Conservation (phyloP, 2,113 vertebrate species). For the Nettapus auritus region DNA sequence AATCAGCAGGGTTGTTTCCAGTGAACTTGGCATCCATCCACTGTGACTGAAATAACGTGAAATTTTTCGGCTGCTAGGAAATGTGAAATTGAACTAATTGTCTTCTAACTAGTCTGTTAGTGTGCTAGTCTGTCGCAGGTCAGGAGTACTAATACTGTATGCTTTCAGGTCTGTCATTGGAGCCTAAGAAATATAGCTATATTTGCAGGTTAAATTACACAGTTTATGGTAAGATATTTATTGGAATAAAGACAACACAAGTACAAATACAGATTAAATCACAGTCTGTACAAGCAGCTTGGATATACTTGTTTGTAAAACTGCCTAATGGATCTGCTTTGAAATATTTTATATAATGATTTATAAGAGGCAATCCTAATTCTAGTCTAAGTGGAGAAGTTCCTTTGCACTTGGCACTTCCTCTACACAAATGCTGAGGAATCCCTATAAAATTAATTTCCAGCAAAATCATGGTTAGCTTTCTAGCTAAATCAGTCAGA, state of each 20-base stretch:
- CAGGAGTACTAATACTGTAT: background rate
- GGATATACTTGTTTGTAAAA: background rate
- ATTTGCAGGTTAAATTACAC: background rate
- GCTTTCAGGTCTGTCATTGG: background rate
- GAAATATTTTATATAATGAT: background rate
- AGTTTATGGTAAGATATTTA: background rate
- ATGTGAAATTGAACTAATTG: conserved; percentile 92
- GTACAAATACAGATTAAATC: background rate
- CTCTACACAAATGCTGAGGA: background rate
- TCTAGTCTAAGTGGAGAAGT: background rate
- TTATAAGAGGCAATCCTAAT: background rate
- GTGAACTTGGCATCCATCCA: conserved; percentile 88
- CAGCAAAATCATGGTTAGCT: background rate
- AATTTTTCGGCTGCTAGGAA: conserved; percentile 89
- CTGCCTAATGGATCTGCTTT: background rate
- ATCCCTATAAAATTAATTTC: background rate
- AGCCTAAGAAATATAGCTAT: background rate
- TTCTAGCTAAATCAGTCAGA: background rate
- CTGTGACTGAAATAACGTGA: conserved; percentile 87
- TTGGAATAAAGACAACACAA: background rate
- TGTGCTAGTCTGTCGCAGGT: conserved; percentile 71
- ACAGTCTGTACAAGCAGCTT: background rate
- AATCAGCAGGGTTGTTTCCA: conserved; percentile 83
- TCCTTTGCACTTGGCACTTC: background rate
- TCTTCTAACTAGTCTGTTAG: conserved; percentile 83